Evolutionary conservation across 1,140 invertebrate species (phyloP), one percentile per base, ranked within the genome.

Genomic region (Diachasma alloeum): DNA sequence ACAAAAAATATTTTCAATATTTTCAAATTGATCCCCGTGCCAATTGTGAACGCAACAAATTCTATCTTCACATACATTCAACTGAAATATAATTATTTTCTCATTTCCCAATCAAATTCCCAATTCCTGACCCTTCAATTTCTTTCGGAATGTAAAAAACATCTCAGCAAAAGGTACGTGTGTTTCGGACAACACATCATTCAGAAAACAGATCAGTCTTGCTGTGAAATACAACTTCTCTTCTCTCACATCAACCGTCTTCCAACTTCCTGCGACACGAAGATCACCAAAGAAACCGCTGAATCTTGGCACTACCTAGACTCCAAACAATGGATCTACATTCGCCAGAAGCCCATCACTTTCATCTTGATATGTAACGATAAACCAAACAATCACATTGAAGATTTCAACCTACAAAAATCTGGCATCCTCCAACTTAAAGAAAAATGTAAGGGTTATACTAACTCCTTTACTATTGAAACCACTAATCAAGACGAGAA

Each of bases 311-410:
- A 53, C 4, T 75, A 72, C 24, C 19, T 76, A 10, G 46, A 63
- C 8, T 1, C 42, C 31, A 78, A 78, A 17, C 67, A 72, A 26
- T 78, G 77, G 77, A 17, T 78, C 48, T 56, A 75, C 26, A 37
- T 75, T 2, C 42, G 76, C 15, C 73, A 78, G 71, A 36, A 78
- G n/a, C 73, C 77, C 24, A 72, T 69, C 11, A 75, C 77, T 0
- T 10, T 78, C 0, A 78, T 74, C 0, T 5, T 72, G 10, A 46
- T 74, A 19, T 77, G 76, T 48, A 39, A 71, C 0, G 13, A 68
- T 1, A 17, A 48, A n/a, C 66, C 66, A 6, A 9, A 1, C 4
- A 56, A 9, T 56, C 13, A 77, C 24, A 53, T 72, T 10, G 26
- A 59, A 17, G 71, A 72, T 15, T n/a, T 72, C 0, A 26, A 17